Evolutionary conservation across 2,888 invertebrate species (phyloP).

Genomic region (Salticus scenicus): DNA sequence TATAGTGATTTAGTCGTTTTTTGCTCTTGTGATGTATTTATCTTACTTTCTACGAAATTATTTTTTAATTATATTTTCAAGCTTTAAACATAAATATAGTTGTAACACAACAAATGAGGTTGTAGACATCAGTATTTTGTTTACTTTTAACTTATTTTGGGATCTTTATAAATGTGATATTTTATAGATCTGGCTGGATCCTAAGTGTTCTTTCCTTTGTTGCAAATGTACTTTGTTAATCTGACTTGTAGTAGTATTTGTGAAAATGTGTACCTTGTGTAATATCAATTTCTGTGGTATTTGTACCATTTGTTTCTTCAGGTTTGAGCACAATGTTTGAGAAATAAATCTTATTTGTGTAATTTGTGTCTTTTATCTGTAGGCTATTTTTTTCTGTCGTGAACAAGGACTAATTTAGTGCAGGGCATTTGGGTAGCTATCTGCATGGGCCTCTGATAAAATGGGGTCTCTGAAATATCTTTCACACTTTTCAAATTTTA

Average conservation of each 20-base stretch:
- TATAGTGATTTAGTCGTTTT: too few species aligned
- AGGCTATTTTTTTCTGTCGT: neutral
- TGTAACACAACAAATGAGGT: neutral
- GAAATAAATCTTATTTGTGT: constrained; percentile 68
- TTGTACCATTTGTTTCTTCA: constrained; percentile 42
- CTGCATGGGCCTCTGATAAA: too few species aligned
- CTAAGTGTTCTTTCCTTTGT: constrained; percentile 10
- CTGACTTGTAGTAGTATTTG: constrained; percentile 1
- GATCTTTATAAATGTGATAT: constrained; percentile 48
- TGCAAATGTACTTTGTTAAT: constrained; percentile 2
- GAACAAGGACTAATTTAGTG: too few species aligned
- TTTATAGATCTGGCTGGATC: constrained; percentile 25
- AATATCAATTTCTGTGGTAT: constrained; percentile 15
- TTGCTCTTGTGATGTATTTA: too few species aligned
- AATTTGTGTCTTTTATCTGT: constrained; percentile 24
- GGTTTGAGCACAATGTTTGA: constrained; percentile 63
- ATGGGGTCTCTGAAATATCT: too few species aligned
- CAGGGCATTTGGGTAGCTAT: too few species aligned
- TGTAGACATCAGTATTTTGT: neutral
- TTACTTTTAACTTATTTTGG: neutral
- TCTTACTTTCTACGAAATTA: too few species aligned
- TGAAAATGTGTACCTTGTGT: constrained; percentile 33
- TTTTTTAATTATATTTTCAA: too few species aligned
- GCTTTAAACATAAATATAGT: neutral
- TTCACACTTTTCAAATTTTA: too few species aligned